These are phyloP conservation scores for Dioctria rufipes DNA, from an alignment of 2,888 invertebrate species.

Conservation along the genomic window DNA sequence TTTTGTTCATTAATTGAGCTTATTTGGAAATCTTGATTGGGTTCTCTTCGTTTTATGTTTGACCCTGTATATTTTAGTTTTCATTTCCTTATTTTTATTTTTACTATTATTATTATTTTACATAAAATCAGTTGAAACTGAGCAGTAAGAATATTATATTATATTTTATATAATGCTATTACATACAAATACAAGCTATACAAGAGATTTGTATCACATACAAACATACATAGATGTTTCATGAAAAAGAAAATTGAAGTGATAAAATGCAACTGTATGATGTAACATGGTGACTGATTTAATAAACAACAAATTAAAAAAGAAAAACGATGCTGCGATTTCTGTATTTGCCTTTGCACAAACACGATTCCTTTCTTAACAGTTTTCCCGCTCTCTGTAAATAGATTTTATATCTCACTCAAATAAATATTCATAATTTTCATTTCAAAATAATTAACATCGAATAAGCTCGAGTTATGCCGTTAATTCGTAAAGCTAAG, in stretches of 20 bases:
- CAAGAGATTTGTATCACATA: constrained; percentile 34
- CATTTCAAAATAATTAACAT: too few relatives aligned
- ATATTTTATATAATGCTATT: constrained; percentile 52
- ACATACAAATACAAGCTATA: constrained; percentile 28
- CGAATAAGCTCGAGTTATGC: too few relatives aligned
- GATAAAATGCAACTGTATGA: constrained; percentile 50
- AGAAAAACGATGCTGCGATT: too few relatives aligned
- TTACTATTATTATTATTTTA: not conserved
- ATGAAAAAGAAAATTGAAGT: constrained; percentile 33
- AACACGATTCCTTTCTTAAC: too few relatives aligned
- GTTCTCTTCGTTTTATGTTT: not conserved
- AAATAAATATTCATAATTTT: too few relatives aligned
- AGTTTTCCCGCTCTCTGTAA: too few relatives aligned
- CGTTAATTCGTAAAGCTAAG: too few relatives aligned
- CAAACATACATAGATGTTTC: constrained; percentile 49
- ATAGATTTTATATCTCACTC: too few relatives aligned
- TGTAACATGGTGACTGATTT: constrained; percentile 52
- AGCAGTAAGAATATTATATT: constrained; percentile 25
- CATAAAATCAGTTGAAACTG: constrained; percentile 30
- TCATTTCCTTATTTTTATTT: not conserved
- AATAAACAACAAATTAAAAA: constrained; percentile 45
- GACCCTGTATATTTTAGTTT: not conserved
- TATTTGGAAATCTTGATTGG: not conserved
- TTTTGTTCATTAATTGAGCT: constrained; percentile 2
- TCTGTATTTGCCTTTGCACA: too few relatives aligned